Evolutionary conservation across 2,113 vertebrate species (phyloP).

Genomic region (Tretioscincus oriximinensis): DNA sequence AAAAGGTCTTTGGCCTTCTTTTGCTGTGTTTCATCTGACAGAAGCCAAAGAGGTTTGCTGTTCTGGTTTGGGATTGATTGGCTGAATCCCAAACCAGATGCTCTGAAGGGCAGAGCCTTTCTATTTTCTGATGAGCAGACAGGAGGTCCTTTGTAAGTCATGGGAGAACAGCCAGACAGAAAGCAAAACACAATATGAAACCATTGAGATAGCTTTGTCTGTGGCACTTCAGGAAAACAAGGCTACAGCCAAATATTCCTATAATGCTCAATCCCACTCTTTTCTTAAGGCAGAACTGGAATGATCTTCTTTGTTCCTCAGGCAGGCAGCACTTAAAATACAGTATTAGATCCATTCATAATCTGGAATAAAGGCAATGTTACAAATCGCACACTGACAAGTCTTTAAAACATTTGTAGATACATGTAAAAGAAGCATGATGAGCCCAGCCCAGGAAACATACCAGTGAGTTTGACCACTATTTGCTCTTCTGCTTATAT

Average conservation of each 20-base stretch:
- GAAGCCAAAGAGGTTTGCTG: slow-evolving; percentile 10
- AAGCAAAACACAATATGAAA: background rate
- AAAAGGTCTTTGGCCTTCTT: slow-evolving; percentile 16
- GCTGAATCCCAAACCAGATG: background rate
- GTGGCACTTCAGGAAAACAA: background rate
- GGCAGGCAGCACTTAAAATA: background rate
- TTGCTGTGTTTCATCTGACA: background rate
- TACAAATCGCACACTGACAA: background rate
- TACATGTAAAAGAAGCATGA: background rate
- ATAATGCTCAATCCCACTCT: background rate
- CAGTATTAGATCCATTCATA: background rate
- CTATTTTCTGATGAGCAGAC: background rate
- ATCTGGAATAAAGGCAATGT: too few relatives aligned
- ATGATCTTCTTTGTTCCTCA: background rate
- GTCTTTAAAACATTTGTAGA: background rate
- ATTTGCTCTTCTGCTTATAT: background rate
- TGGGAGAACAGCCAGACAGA: background rate
- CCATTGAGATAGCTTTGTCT: background rate
- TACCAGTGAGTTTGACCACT: background rate
- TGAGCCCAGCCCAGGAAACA: background rate
- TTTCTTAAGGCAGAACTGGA: background rate
- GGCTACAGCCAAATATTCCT: background rate
- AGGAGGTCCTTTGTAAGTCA: background rate
- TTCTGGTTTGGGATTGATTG: slow-evolving; percentile 11
- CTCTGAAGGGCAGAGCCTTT: slow-evolving; percentile 1